Conservation (phyloP, 2,113 vertebrate genomes). For the Pyrgilauda ruficollis region DNA sequence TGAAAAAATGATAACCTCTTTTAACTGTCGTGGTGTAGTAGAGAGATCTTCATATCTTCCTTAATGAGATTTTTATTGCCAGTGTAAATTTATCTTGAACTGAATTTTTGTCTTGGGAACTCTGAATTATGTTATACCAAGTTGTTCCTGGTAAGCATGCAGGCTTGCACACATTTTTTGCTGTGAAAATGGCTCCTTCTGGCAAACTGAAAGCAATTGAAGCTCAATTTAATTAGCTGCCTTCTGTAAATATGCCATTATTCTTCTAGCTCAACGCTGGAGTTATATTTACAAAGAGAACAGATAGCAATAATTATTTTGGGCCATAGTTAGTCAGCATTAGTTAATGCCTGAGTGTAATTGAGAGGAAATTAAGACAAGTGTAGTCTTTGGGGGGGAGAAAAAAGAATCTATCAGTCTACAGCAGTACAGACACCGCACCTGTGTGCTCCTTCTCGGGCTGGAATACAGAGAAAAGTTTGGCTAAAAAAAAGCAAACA, state of each 20-base stretch:
- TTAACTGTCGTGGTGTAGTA: slow-evolving; percentile 52
- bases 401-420: background rate
- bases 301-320: slow-evolving; percentile 78
- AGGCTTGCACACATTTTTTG: slow-evolving; percentile 66
- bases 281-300: slow-evolving; percentile 79
- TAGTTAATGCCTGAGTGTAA: slow-evolving; percentile 78
- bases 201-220: slow-evolving; percentile 79
- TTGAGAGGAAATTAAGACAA: slow-evolving; percentile 74
- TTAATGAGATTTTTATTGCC: slow-evolving; percentile 78
- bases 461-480: background rate
- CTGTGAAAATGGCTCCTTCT: slow-evolving; percentile 79
- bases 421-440: background rate
- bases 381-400: slow-evolving; percentile 4
- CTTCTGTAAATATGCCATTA: slow-evolving; percentile 79
- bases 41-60: slow-evolving; percentile 69
- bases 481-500: background rate
- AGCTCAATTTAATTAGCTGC: slow-evolving; percentile 79
- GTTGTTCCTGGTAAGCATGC: slow-evolving; percentile 66
- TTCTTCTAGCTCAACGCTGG: slow-evolving; percentile 68
- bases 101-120: slow-evolving; percentile 78
- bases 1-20: slow-evolving; percentile 65
- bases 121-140: slow-evolving; percentile 73
- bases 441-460: background rate
- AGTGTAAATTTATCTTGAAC: slow-evolving; percentile 72
- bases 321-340: slow-evolving; percentile 75